phyloP scores from a whole-genome alignment of 1,140 invertebrate genomes.

The Saccostrea echinata region DNA sequence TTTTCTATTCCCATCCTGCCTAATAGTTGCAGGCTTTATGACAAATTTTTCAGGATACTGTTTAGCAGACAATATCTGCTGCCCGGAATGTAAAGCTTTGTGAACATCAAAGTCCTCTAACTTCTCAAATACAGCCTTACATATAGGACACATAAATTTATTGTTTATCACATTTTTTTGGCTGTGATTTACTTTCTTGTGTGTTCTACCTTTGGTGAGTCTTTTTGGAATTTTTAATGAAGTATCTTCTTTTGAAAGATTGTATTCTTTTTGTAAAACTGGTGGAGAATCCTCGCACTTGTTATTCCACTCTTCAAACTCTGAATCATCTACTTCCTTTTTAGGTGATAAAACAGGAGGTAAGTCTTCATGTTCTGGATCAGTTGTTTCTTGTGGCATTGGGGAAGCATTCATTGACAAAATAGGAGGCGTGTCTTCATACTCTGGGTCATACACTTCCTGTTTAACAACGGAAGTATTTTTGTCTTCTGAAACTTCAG shows the following conservation, averaged over 20 bases:
- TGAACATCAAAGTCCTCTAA: constrained; percentile 16
- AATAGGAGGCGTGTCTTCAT: neutral
- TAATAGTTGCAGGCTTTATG: neutral
- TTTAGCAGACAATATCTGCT: neutral
- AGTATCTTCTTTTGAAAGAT: neutral
- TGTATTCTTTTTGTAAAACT: constrained; percentile 4
- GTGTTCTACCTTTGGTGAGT: neutral
- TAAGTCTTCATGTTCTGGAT: neutral
- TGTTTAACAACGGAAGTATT: neutral
- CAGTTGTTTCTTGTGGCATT: neutral
- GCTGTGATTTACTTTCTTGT: neutral
- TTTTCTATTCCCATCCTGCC: neutral
- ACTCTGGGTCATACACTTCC: constrained; percentile 2
- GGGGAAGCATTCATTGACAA: neutral
- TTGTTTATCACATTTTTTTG: neutral
- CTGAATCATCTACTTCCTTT: neutral
- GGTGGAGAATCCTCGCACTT: neutral
- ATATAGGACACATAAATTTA: neutral
- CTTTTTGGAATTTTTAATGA: neutral
- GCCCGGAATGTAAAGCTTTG: neutral
- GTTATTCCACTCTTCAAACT: neutral
- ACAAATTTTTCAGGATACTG: neutral
- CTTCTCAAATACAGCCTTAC: neutral
- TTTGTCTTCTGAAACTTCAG: too few relatives aligned
- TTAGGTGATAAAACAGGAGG: constrained; percentile 5